Conservation (phyloP, 1,140 invertebrate species). For the Pteromalus puparum region DNA sequence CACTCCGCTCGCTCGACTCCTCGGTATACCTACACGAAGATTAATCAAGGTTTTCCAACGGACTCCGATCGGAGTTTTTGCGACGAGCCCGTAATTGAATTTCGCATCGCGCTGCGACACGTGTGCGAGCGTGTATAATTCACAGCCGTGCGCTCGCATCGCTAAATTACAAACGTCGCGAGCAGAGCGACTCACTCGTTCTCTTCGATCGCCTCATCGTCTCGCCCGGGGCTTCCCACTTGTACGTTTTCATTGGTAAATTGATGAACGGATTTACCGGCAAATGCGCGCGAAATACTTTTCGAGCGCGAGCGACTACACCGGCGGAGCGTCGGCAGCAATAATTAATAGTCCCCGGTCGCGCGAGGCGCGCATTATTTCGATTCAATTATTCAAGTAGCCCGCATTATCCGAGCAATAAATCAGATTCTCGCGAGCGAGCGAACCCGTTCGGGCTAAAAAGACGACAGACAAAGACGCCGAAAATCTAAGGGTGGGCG, state of each 20-base stretch:
- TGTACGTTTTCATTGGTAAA: constrained; percentile 50
- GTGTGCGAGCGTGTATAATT: background rate
- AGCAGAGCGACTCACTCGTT: background rate
- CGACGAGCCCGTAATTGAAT: background rate
- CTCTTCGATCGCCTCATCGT: background rate
- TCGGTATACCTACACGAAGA: too few species aligned
- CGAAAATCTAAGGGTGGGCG: constrained; percentile 53
- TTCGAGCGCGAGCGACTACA: background rate
- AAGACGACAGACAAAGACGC: constrained; percentile 33
- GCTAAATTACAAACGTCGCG: too few species aligned
- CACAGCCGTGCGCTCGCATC: background rate
- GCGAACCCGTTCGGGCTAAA: constrained; percentile 21
- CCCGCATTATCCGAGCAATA: constrained; percentile 66
- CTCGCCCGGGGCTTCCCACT: constrained; percentile 31
- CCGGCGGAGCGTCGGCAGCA: constrained; percentile 12
- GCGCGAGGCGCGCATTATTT: constrained; percentile 58
- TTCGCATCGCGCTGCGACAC: background rate
- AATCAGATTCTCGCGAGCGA: constrained; percentile 64
- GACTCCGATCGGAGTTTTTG: too few species aligned
- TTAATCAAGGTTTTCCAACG: background rate
- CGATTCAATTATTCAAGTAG: constrained; percentile 68
- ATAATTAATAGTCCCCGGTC: constrained; percentile 51
- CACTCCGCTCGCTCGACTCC: background rate
- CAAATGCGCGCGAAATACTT: constrained; percentile 34
- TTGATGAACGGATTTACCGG: constrained; percentile 26